Evolutionary conservation across 1,140 invertebrate species (phyloP).

Genomic region (Bicyclus anynana): DNA sequence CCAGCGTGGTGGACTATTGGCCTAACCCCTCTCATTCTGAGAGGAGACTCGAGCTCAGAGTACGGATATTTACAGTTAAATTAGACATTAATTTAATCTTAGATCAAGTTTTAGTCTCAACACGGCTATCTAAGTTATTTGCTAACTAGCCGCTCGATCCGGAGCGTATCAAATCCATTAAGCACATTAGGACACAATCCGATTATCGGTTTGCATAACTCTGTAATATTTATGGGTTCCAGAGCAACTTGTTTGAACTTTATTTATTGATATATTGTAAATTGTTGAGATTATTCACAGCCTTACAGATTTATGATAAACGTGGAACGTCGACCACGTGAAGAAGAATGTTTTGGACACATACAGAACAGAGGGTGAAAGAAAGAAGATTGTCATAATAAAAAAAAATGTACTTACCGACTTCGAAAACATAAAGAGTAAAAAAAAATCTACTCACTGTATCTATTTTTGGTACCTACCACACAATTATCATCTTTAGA

Average conservation of each 20-base stretch:
- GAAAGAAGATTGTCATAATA: too few relatives aligned
- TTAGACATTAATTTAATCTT: not conserved
- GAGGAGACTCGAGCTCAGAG: too few relatives aligned
- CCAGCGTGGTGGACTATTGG: too few relatives aligned
- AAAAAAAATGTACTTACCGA: too few relatives aligned
- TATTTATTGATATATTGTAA: not conserved
- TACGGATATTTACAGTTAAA: not conserved
- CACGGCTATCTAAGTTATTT: not conserved
- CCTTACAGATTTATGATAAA: not conserved
- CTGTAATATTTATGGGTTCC: not conserved
- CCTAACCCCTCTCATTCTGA: too few relatives aligned
- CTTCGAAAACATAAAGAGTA: too few relatives aligned
- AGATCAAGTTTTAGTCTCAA: not conserved
- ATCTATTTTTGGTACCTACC: too few relatives aligned
- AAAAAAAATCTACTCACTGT: too few relatives aligned
- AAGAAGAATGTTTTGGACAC: too few relatives aligned
- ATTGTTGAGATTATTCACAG: not conserved
- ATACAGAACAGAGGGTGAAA: too few relatives aligned
- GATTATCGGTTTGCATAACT: conserved; percentile 1
- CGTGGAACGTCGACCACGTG: not conserved
- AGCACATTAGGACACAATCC: not conserved
- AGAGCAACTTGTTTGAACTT: not conserved
- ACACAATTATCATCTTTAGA: too few relatives aligned
- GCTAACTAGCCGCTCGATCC: not conserved
- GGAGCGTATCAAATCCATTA: conserved; percentile 1